These are phyloP conservation scores for Pomatorhinus ruficollis DNA, from an alignment of 2,113 vertebrate genomes.

Conservation along the genomic window DNA sequence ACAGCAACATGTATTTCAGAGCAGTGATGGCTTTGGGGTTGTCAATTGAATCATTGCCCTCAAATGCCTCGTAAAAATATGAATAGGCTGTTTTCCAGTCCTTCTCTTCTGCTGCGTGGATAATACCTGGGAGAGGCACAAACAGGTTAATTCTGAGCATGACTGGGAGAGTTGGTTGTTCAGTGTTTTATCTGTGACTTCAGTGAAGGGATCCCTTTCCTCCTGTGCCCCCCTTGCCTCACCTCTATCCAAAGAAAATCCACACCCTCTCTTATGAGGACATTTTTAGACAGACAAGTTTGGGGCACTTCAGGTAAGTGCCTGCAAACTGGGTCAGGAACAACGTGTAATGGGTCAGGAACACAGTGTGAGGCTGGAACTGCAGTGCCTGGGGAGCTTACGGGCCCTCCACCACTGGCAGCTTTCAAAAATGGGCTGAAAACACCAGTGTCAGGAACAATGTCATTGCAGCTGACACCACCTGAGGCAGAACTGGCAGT, in stretches of 20 bases:
- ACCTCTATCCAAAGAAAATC: neutral
- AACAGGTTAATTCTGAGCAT: neutral
- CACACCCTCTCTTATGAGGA: neutral
- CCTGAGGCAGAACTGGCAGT: neutral
- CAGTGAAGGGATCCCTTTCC: neutral
- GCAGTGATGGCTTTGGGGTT: constrained; percentile 94
- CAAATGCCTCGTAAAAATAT: constrained; percentile 98
- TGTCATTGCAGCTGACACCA: neutral
- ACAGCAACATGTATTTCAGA: constrained; percentile 98
- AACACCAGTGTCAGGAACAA: neutral
- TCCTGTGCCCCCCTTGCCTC: neutral
- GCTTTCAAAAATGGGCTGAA: neutral
- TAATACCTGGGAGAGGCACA: constrained; percentile 83
- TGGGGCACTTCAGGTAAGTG: neutral
- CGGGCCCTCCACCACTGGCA: neutral
- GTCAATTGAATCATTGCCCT: constrained; percentile 97
- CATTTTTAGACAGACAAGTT: neutral
- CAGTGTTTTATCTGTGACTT: neutral
- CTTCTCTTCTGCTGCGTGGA: constrained; percentile 97
- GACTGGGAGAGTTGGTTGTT: neutral
- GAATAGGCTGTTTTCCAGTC: constrained; percentile 99
- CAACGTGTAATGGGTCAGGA: neutral
- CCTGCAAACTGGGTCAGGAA: neutral
- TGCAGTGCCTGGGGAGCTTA: neutral
- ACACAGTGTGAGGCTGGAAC: neutral